Percentiles rank a stretch among this genome's conserved stretches.
These are phyloP conservation scores for Hippopotamus amphibius DNA, from an alignment of 2,113 vertebrate species.

Conservation along the genomic window DNA sequence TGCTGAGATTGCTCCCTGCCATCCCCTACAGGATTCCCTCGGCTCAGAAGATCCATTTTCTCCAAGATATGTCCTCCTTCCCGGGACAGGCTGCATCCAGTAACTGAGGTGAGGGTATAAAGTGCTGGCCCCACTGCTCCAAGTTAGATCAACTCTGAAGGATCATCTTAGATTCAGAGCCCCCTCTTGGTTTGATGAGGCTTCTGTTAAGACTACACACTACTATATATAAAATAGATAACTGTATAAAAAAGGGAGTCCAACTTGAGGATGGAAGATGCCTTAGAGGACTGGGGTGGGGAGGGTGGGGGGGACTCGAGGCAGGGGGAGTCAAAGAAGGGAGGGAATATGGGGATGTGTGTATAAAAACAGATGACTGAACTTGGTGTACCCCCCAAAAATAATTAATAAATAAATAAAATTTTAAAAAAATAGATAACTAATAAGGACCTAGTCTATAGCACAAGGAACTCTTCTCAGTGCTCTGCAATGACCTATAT, in stretches of 20 bases:
- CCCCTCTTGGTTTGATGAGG: background rate
- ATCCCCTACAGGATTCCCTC: background rate
- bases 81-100: background rate
- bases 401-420: too few species aligned
- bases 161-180: background rate
- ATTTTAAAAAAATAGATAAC: background rate
- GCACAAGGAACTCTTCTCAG: background rate
- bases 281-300: too few species aligned
- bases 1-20: background rate
- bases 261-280: too few species aligned
- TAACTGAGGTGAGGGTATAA: background rate
- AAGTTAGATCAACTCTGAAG: background rate
- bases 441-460: background rate
- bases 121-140: rapidly evolving
- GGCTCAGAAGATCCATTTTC: background rate
- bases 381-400: too few species aligned
- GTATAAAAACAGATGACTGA: too few species aligned
- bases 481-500: background rate
- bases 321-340: too few species aligned
- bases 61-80: background rate
- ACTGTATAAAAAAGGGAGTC: background rate
- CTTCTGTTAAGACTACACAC: background rate
- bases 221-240: background rate
- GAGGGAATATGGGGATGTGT: too few species aligned
- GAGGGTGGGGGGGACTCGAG: too few species aligned